Evolutionary conservation across 2,113 vertebrate species (phyloP).

Genomic region (Pteronura brasiliensis): DNA sequence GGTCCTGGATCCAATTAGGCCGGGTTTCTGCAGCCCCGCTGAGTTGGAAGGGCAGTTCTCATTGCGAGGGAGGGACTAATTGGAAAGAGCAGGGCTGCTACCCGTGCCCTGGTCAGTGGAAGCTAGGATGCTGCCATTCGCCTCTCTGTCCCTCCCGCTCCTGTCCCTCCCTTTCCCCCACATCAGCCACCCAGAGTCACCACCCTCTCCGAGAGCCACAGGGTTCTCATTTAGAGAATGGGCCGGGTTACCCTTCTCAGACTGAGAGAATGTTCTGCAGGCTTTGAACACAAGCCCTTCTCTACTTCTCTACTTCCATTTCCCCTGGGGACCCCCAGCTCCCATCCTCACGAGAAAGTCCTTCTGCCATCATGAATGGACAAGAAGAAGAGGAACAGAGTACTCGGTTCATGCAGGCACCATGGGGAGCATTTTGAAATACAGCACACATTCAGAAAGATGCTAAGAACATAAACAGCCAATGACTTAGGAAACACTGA

Average conservation of each 20-base stretch:
- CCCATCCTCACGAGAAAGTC: background rate
- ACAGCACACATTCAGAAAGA: background rate
- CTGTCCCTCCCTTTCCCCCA: too few relatives aligned
- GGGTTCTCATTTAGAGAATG: background rate
- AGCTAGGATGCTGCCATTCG: background rate
- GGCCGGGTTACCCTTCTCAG: background rate
- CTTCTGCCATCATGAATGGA: background rate
- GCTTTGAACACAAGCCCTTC: background rate
- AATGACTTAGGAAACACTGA: background rate
- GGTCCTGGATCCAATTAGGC: constrained; percentile 63
- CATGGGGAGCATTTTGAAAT: background rate
- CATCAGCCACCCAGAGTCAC: background rate
- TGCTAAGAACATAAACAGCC: background rate
- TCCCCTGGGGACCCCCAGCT: background rate
- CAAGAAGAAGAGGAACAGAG: background rate
- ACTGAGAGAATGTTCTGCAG: background rate
- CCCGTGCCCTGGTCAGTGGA: background rate
- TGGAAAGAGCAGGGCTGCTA: background rate
- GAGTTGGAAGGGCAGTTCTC: constrained; percentile 2
- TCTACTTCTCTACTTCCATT: background rate
- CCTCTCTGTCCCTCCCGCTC: background rate
- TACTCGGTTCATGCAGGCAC: background rate
- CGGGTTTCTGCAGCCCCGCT: background rate
- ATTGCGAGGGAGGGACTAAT: background rate
- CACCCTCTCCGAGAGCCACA: background rate